A percentile compares a stretch with the other conserved stretches of the same genome.
These are phyloP conservation scores for Ceyx melanurus DNA, from an alignment of 2,113 vertebrate genomes.

Conservation along the genomic window DNA sequence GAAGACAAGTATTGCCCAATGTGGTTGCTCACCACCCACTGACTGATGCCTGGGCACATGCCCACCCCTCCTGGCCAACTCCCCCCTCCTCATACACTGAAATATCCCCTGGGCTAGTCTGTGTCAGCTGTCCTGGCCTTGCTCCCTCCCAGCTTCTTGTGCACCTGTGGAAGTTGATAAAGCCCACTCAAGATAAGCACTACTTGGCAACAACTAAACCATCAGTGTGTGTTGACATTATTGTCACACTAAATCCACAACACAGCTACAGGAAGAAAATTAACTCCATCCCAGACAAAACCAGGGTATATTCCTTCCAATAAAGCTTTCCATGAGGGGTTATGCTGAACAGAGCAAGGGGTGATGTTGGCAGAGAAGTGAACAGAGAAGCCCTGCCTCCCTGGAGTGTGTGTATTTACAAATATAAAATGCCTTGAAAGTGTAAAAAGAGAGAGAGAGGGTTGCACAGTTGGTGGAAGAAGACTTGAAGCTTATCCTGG, in stretches of 20 bases:
- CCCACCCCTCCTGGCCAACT: neutral
- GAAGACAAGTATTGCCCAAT: neutral
- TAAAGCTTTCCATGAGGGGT: neutral
- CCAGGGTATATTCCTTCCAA: neutral
- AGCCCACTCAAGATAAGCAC: neutral
- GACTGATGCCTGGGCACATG: neutral
- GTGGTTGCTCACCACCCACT: neutral
- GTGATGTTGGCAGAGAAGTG: neutral
- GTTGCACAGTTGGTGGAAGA: neutral
- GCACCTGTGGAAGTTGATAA: neutral
- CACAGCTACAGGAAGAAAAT: neutral
- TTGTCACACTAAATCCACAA: neutral
- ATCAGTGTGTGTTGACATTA: neutral
- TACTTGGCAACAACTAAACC: neutral
- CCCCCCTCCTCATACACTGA: too few species aligned
- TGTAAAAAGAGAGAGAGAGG: neutral
- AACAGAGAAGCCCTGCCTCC: neutral
- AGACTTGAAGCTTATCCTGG: neutral
- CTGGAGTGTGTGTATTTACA: neutral
- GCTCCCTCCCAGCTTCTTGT: neutral
- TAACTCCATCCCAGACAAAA: neutral
- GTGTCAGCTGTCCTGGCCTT: neutral
- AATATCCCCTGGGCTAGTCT: neutral
- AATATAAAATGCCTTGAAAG: neutral
- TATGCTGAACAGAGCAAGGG: neutral